phyloP scores from a whole-genome alignment of 64 coral and sea anemone genomes.

The Porites lutea region DNA sequence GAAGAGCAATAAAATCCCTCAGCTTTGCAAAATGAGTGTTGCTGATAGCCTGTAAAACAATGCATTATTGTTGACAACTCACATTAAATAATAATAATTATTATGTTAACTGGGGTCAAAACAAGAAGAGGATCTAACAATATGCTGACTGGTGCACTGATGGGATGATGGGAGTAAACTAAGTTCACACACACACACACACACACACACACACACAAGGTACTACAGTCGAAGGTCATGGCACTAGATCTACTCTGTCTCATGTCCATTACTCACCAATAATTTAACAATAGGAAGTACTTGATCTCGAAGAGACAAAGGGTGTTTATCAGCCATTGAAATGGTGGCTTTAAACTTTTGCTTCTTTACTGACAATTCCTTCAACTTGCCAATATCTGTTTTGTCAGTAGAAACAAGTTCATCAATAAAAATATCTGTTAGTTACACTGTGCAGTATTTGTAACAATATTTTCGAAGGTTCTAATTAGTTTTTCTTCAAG shows the following conservation, averaged over 20 bases:
- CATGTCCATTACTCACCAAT: constrained; percentile 62
- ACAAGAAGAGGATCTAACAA: no score
- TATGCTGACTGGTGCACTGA: no score
- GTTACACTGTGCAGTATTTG: no score
- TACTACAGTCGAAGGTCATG: no score
- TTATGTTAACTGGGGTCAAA: background rate
- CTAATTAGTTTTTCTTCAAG: no score
- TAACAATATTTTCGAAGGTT: no score
- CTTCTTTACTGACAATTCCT: constrained; percentile 92
- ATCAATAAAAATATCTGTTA: no score
- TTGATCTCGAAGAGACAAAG: constrained; percentile 82
- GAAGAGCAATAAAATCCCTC: constrained; percentile 95
- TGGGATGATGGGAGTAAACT: no score
- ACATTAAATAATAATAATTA: background rate
- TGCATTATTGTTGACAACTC: background rate
- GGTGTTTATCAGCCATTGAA: constrained; percentile 88
- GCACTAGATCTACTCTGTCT: no score
- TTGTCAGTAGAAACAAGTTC: background rate
- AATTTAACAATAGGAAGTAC: constrained; percentile 94
- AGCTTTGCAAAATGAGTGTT: constrained; percentile 99
- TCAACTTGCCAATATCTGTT: constrained; percentile 89
- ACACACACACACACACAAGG: no score
- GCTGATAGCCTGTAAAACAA: constrained; percentile 85
- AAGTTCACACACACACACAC: no score
- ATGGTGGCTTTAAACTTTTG: constrained; percentile 97